A percentile compares a stretch with the other conserved stretches of the same genome.
These are phyloP conservation scores for Tachysurus vachellii DNA, from an alignment of 2,113 vertebrate species.

Conservation along the genomic window DNA sequence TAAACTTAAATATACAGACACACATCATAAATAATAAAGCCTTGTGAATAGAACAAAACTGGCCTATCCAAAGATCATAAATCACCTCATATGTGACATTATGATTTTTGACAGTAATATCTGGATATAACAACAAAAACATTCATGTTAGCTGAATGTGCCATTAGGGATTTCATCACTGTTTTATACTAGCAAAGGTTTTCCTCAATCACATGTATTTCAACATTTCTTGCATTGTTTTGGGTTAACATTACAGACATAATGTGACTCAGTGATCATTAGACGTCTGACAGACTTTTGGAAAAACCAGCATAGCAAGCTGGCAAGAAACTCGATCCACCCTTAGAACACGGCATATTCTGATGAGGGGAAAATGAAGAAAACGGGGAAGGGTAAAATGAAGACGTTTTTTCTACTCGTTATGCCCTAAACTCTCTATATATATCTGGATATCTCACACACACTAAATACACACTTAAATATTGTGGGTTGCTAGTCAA, in stretches of 20 bases:
- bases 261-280: not conserved
- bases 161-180: not conserved
- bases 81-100: not conserved
- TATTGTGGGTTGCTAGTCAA: not conserved
- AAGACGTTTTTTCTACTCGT: not conserved
- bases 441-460: not conserved
- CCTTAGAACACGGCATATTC: not conserved
- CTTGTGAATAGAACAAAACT: not conserved
- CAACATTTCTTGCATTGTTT: conserved; percentile 10
- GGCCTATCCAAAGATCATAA: not conserved
- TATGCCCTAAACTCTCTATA: not conserved
- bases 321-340: not conserved
- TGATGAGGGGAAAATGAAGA: not conserved
- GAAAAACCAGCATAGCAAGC: not conserved
- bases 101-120: not conserved
- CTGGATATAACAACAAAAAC: not conserved
- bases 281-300: not conserved
- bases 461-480: not conserved
- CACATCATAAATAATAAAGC: not conserved
- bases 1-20: not conserved
- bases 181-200: not conserved
- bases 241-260: not conserved
- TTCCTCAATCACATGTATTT: not conserved
- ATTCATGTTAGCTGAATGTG: not conserved
- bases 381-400: not conserved